Percentiles rank a stretch among this genome's conserved stretches.
phyloP scores from a whole-genome alignment of 2,113 vertebrate species.

The Sapayoa aenigma region DNA sequence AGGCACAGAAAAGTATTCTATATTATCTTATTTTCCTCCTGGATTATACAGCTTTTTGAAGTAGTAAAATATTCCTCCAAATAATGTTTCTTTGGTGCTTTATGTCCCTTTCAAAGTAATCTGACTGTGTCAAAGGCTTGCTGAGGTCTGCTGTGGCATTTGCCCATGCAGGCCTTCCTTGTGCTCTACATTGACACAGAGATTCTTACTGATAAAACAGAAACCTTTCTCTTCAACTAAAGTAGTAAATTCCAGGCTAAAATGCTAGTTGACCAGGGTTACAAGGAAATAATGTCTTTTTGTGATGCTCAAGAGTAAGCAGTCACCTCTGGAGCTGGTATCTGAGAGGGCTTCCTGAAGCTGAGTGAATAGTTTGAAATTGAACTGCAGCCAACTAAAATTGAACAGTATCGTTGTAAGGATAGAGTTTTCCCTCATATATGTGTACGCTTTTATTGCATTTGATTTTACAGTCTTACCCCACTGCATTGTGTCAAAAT shows the following conservation, averaged over 20 bases:
- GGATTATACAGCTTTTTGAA: neutral
- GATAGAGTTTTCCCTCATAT: neutral
- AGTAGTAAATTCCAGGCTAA: neutral
- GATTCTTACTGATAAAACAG: neutral
- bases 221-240: neutral
- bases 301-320: neutral
- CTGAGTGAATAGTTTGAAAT: neutral
- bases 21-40: neutral
- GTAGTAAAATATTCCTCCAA: neutral
- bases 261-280: neutral
- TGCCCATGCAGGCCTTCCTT: neutral
- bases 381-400: neutral
- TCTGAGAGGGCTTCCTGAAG: neutral
- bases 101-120: neutral
- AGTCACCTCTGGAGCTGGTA: neutral
- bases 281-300: neutral
- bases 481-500: neutral
- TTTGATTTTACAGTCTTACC: neutral
- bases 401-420: neutral
- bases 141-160: rapidly evolving
- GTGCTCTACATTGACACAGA: neutral
- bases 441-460: neutral
- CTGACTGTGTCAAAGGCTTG: neutral
- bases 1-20: neutral
- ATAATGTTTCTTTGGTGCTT: neutral